Base-by-base conservation (phyloP, 2,797 vertebrate genomes). In the Petrocephalus sullivani region DNA sequence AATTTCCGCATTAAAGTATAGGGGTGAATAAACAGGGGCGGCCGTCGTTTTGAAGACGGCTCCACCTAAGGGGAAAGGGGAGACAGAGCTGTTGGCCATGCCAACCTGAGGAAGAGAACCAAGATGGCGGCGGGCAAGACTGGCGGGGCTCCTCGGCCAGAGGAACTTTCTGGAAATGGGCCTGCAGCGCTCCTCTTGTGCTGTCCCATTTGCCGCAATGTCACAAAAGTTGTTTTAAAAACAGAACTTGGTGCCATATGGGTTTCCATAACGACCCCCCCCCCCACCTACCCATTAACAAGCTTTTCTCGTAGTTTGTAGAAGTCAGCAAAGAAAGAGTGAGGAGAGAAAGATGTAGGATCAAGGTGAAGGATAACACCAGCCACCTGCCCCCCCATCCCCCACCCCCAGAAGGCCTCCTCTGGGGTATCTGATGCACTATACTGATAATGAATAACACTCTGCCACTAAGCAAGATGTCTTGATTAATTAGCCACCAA, bases 401-500 rank as follows among this genome's bases (percentile, higher is more conserved):
- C 49, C 49, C n/a, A 4, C 58, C 87, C 37, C n/a, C 61, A n/a
- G 53, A 81, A 67, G 19, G 49, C 81, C 21, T 12, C 60, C 85
- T 10, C 60, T 14, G 3, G 91, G 81, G 87, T 89, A 90, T 86
- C 67, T 88, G 71, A 89, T 78, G 41, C 86, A 58, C 60, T 91
- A 93, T 89, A 90, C 90, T 28, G 87, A 91, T 88, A 93, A 92
- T 91, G 91, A 92, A 91, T 93, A 90, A 92, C 89, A 93, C 88
- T 89, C 93, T 93, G 93, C 93, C 91, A 94, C 91, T 89, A 88
- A 89, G 90, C 92, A 95, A 91, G 89, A 93, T 89, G 92, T 89
- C 92, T 92, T 95, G 94, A 96, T 96, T 96, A 96, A 96, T 96
- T 95, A 94, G 93, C 96, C 95, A 95, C 96, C 94, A 94, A 94